These are phyloP conservation scores for Sturnus vulgaris DNA, from an alignment of 2,113 vertebrate species.

Conservation along the genomic window DNA sequence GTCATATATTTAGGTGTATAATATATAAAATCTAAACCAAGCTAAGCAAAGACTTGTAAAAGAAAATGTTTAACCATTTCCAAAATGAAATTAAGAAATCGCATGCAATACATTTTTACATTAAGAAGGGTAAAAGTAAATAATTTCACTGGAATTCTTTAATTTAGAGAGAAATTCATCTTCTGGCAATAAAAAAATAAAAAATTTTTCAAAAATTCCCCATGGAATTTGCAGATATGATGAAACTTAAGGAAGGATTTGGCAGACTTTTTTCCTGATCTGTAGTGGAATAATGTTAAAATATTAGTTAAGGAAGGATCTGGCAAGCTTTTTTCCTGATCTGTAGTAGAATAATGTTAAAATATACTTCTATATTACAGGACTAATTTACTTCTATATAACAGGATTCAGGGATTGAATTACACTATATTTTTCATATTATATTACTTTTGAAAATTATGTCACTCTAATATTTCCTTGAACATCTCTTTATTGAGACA, in stretches of 20 bases:
- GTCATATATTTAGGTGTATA: background rate
- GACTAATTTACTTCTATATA: background rate
- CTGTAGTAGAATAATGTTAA: background rate
- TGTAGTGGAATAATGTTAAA: background rate
- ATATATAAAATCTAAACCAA: background rate
- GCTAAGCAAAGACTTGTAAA: background rate
- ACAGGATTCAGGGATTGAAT: background rate
- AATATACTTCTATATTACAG: background rate
- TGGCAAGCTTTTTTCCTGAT: background rate
- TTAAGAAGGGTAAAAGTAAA: background rate
- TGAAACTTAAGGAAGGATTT: background rate
- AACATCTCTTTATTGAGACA: background rate
- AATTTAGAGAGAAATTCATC: background rate
- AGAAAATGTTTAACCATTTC: background rate
- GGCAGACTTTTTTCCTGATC: background rate
- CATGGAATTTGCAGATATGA: background rate
- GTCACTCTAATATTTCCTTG: background rate
- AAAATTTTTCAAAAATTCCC: background rate
- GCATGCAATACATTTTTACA: background rate
- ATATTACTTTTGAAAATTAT: background rate
- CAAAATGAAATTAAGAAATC: background rate
- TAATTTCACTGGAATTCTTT: background rate
- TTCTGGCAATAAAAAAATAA: background rate
- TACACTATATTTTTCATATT: background rate
- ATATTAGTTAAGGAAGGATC: background rate